Base-by-base conservation (phyloP, 2,113 vertebrate genomes). In the Ptilonorhynchus violaceus region DNA sequence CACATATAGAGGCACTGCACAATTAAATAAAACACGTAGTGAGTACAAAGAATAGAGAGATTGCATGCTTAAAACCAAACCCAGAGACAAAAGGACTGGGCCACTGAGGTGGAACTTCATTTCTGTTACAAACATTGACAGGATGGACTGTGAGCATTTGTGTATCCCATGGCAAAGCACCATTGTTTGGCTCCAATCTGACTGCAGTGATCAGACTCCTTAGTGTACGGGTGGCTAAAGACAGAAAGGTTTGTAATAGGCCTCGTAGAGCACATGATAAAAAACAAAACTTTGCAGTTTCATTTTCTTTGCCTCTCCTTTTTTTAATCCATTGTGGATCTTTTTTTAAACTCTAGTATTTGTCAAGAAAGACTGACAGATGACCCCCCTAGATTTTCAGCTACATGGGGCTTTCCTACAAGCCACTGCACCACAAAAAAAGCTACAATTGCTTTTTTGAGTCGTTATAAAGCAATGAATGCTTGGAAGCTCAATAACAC, bases 221-320 rank as follows among this genome's bases (percentile, higher is more conserved):
- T 50, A 49, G 5, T 80, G 30, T 4, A 39, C 0, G 2, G 2
- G 7, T 3, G 79, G 28, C 53, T 80, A 0, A 59, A 47, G 30
- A 35, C 22, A 3, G 6, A 64, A 25, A 35, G 22, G 20, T 66
- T 55, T 25, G 18, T 22, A 31, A 66, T 2, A 31, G n/a, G 13
- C 5, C 13, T 19, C 24, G 44, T 1, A 39, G 10, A 1, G 0
- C 27, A 64, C 0, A 0, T 15, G 21, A 41, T 39, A 15, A 7
- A 22, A 70, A 39, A 60, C n/a, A 68, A 7, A 27, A 10, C 4
- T 16, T 22, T 4, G 16, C 1, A 2, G 8, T 49, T 74, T 44
- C 4, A 31, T 31, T 73, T 55, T 44, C 28, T 46, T 69, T 58
- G 22, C 4, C 20, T 76, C 23, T 53, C 2, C 6, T 44, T 6